phyloP scores from a whole-genome alignment of 2,113 vertebrate genomes.

The Desmodus rotundus region DNA sequence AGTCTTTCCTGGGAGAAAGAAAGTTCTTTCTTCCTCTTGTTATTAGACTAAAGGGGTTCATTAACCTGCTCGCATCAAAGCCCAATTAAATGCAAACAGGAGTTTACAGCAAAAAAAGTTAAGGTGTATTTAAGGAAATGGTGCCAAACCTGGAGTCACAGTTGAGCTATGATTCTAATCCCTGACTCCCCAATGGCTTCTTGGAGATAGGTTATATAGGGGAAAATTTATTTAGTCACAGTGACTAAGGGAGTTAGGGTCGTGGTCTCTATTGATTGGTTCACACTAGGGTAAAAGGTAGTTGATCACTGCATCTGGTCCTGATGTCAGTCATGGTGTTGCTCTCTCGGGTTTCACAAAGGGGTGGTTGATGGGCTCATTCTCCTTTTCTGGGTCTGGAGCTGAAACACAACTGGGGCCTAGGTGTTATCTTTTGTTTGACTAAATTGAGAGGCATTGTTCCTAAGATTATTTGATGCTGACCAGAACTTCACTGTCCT shows the following conservation, averaged over 20 bases:
- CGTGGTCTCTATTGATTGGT: not conserved
- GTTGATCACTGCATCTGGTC: not conserved
- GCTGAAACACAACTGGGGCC: not conserved
- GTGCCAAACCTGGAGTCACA: not conserved
- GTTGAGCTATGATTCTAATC: not conserved
- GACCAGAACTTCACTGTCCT: not conserved
- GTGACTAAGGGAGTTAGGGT: not conserved
- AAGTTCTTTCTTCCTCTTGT: not conserved
- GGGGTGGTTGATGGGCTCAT: not conserved
- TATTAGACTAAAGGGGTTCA: not conserved
- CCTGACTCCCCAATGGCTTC: not conserved
- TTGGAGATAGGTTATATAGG: not conserved
- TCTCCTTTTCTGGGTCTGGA: not conserved
- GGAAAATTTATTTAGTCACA: not conserved
- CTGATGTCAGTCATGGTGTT: not conserved
- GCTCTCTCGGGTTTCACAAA: not conserved
- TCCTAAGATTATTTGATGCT: not conserved
- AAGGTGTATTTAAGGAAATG: not conserved
- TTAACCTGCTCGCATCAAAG: not conserved
- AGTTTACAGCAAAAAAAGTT: not conserved
- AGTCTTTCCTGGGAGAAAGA: not conserved
- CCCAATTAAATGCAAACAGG: not conserved
- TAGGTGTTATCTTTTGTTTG: not conserved
- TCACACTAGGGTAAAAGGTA: not conserved
- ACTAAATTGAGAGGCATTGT: not conserved